These are phyloP conservation scores for Tholera decimalis DNA, from an alignment of 2,888 invertebrate genomes.

Conservation along the genomic window DNA sequence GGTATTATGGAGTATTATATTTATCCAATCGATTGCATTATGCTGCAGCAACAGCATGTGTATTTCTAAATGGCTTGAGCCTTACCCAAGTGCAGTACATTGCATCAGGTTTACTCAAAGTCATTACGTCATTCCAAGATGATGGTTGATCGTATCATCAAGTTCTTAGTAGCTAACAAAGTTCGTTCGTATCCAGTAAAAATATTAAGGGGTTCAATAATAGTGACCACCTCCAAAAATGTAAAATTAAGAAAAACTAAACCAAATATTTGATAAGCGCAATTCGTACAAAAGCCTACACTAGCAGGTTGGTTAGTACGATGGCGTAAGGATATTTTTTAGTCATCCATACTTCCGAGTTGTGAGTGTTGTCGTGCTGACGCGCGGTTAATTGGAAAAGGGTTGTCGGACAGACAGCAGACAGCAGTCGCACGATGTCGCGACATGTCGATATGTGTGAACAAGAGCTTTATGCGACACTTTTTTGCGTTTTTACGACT, in stretches of 20 bases:
- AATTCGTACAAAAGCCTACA: conserved; percentile 9
- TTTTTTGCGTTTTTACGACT: conserved; percentile 44
- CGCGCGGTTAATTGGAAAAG: conserved; percentile 77
- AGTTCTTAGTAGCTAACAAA: neutral
- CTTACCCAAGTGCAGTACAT: neutral
- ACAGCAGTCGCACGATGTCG: conserved; percentile 50
- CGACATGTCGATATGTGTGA: conserved; percentile 55
- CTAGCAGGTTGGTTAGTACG: neutral
- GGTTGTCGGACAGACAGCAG: conserved; percentile 65
- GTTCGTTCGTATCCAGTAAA: neutral
- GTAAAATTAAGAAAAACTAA: neutral
- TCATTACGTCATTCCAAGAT: too few species aligned
- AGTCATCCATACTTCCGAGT: conserved; percentile 59
- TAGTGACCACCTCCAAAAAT: neutral
- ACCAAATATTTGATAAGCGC: conserved; percentile 7
- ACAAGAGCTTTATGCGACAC: conserved; percentile 46
- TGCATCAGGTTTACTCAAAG: neutral
- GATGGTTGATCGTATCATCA: neutral
- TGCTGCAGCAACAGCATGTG: neutral
- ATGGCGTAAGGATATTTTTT: conserved; percentile 53
- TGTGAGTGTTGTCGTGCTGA: conserved; percentile 74
- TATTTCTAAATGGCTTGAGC: too few species aligned
- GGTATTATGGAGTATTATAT: too few species aligned
- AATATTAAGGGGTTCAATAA: neutral
- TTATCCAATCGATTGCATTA: too few species aligned